Evolutionary conservation across 2,113 vertebrate genomes (phyloP).

Genomic region (Echinops telfairi): DNA sequence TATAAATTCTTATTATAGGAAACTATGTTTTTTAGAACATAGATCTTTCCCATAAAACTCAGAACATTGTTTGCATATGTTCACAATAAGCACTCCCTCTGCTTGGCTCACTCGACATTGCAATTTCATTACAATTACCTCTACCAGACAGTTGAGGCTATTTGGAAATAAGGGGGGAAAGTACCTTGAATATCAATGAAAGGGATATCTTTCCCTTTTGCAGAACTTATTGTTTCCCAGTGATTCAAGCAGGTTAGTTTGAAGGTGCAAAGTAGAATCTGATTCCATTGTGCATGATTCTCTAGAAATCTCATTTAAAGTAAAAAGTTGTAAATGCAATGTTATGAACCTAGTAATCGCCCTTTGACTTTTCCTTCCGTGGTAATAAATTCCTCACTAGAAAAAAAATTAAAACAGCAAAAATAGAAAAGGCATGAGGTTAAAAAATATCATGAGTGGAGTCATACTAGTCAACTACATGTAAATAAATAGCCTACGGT

Average conservation of each 20-base stretch:
- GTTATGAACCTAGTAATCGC: constrained; percentile 4
- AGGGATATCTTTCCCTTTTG: constrained; percentile 32
- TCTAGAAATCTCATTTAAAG: constrained; percentile 8
- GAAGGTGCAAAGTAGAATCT: constrained; percentile 5
- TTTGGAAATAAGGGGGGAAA: constrained; percentile 1
- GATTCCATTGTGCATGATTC: neutral
- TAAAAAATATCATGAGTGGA: neutral
- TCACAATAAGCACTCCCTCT: constrained; percentile 14
- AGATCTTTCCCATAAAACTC: constrained; percentile 55
- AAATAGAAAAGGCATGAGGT: neutral
- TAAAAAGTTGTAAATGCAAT: constrained; percentile 23
- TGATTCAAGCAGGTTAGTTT: constrained; percentile 37
- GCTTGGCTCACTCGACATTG: neutral
- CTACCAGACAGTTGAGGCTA: constrained; percentile 1
- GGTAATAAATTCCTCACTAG: neutral
- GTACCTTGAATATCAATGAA: neutral
- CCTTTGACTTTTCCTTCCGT: constrained; percentile 14
- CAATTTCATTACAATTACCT: constrained; percentile 42
- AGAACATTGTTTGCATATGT: constrained; percentile 61
- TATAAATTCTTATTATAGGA: constrained; percentile 62
- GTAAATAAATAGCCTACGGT: neutral
- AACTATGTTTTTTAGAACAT: constrained; percentile 56
- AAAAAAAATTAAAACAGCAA: constrained; percentile 23
- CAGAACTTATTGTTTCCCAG: constrained; percentile 22
- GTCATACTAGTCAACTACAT: neutral